Evolutionary conservation across 2,797 vertebrate genomes (phyloP).

Genomic region (Ceyx erithaca): DNA sequence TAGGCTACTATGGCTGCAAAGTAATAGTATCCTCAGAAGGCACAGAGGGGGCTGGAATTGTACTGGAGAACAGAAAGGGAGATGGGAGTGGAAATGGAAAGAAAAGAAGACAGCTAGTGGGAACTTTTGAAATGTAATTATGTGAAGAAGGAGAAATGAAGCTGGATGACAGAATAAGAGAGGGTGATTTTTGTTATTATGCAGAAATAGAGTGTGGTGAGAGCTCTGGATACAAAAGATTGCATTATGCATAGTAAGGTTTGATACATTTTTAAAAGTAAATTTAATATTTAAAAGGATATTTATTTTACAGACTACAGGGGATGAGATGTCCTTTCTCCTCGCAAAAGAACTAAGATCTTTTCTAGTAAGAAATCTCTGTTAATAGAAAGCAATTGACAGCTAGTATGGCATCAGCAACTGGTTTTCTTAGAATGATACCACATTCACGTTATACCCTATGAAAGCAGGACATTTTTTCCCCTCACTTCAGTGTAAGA

Average conservation of each 20-base stretch:
- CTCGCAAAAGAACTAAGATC: neutral
- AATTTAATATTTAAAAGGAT: neutral
- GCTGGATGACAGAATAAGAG: neutral
- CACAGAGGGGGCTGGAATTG: neutral
- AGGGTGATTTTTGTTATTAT: neutral
- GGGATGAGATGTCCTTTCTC: neutral
- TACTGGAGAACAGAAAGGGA: neutral
- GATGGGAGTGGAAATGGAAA: neutral
- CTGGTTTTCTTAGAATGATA: neutral
- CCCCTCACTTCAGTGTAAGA: neutral
- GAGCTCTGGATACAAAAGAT: conserved; percentile 7
- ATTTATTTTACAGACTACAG: neutral
- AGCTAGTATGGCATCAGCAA: neutral
- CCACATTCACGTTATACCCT: neutral
- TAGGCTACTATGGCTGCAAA: neutral
- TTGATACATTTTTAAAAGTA: neutral
- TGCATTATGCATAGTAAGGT: neutral
- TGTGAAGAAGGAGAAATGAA: neutral
- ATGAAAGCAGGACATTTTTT: neutral
- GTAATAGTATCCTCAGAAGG: neutral
- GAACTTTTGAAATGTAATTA: conserved; percentile 35
- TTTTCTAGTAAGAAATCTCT: neutral
- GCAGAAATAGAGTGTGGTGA: neutral
- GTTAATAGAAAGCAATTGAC: neutral
- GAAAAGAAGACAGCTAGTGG: neutral